These are phyloP conservation scores for Chalcis sispes DNA, from an alignment of 2,888 invertebrate genomes.

Conservation along the genomic window DNA sequence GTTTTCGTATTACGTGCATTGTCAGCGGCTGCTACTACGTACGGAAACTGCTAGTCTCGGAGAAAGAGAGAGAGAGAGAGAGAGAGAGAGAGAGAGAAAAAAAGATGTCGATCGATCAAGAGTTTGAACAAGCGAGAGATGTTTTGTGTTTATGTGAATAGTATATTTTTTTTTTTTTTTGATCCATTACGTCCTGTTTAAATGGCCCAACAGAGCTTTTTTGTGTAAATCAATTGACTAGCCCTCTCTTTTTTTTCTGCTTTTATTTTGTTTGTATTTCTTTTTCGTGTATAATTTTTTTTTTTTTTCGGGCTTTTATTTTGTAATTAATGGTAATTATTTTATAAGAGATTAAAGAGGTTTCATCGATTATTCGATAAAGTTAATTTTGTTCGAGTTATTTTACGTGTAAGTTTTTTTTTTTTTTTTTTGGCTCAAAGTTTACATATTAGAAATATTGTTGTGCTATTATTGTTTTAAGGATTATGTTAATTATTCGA, in stretches of 20 bases:
- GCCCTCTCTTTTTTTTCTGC: neutral
- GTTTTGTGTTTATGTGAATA: neutral
- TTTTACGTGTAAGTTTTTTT: too few species aligned
- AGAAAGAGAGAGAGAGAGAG: neutral
- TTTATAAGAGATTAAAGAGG: too few species aligned
- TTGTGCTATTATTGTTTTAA: too few species aligned
- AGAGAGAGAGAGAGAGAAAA: neutral
- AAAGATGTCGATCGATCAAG: constrained; percentile 2
- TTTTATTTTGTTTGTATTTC: too few species aligned
- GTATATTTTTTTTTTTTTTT: neutral
- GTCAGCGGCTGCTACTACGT: neutral
- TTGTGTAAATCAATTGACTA: constrained; percentile 17
- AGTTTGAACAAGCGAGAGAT: neutral
- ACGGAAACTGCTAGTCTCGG: neutral
- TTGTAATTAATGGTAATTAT: too few species aligned
- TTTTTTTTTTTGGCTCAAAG: too few species aligned
- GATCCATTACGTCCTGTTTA: neutral
- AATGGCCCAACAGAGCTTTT: neutral
- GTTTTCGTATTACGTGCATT: neutral
- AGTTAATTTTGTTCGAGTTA: too few species aligned
- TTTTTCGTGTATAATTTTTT: too few species aligned
- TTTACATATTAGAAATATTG: too few species aligned
- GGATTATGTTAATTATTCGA: too few species aligned
- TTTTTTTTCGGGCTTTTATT: too few species aligned
- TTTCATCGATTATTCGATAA: too few species aligned